phyloP scores from a whole-genome alignment of 2,113 vertebrate species.

The Nicator chloris region DNA sequence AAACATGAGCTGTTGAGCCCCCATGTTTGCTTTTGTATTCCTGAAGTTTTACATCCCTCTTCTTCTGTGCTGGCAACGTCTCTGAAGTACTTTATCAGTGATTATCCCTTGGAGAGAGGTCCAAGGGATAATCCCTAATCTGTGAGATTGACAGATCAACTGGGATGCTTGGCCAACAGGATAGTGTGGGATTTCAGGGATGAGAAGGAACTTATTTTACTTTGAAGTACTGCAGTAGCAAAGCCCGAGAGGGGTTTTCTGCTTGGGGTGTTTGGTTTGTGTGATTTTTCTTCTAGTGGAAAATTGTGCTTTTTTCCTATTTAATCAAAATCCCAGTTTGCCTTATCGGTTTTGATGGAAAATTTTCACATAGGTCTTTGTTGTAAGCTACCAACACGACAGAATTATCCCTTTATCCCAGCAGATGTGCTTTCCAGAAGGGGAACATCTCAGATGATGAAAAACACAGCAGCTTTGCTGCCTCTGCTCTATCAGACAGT shows the following conservation, averaged over 20 bases:
- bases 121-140: not conserved
- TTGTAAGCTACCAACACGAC: not conserved
- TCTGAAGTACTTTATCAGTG: not conserved
- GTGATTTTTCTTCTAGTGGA: not conserved
- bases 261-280: not conserved
- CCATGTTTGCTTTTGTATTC: not conserved
- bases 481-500: not conserved
- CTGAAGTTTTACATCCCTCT: not conserved
- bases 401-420: conserved; percentile 39
- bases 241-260: not conserved
- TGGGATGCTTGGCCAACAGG: not conserved
- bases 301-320: not conserved
- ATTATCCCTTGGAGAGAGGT: not conserved
- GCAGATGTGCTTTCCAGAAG: conserved; percentile 13
- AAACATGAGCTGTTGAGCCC: not conserved
- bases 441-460: conserved; percentile 20
- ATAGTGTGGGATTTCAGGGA: not conserved
- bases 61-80: not conserved
- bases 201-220: not conserved
- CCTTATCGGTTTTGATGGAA: not conserved
- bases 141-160: not conserved
- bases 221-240: not conserved
- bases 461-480: not conserved
- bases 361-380: not conserved
- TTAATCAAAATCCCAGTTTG: conserved; percentile 6